phyloP scores from a whole-genome alignment of 2,888 invertebrate genomes.

The Dyspetes luteomarginatus region DNA sequence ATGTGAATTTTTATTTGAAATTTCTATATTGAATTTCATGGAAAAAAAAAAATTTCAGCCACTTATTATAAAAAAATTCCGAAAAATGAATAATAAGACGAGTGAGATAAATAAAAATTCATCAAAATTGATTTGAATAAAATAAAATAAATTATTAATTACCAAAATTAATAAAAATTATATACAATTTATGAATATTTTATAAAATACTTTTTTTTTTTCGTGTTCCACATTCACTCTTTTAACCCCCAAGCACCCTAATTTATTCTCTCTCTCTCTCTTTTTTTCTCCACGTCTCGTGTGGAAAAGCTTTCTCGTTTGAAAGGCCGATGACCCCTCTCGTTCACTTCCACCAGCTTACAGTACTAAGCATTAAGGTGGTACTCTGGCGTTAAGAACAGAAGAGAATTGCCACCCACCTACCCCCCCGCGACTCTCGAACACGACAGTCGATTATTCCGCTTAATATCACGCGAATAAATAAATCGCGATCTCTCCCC shows the following conservation, averaged over 20 bases:
- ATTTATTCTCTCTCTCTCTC: slow-evolving; percentile 55
- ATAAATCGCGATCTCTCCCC: slow-evolving; percentile 33
- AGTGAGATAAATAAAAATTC: too few relatives aligned
- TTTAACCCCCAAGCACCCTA: slow-evolving; percentile 17
- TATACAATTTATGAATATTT: too few relatives aligned
- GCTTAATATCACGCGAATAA: slow-evolving; percentile 58
- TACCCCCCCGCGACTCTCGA: neutral
- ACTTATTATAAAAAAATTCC: too few relatives aligned
- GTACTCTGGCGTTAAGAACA: slow-evolving; percentile 1
- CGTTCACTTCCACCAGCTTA: slow-evolving; percentile 34
- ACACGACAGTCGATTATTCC: slow-evolving; percentile 56
- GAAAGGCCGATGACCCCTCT: slow-evolving; percentile 63
- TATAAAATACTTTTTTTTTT: neutral
- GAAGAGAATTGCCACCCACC: slow-evolving; percentile 32
- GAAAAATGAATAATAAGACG: too few relatives aligned
- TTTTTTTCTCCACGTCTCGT: slow-evolving; percentile 32
- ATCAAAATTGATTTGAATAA: too few relatives aligned
- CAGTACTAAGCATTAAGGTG: slow-evolving; percentile 47
- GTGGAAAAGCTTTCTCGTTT: slow-evolving; percentile 46
- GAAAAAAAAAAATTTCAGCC: neutral
- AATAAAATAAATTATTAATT: too few relatives aligned
- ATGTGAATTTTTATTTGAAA: slow-evolving; percentile 1
- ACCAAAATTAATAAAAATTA: too few relatives aligned
- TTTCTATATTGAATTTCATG: neutral
- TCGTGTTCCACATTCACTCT: neutral